These are phyloP conservation scores for Papilio helenus DNA, from an alignment of 1,140 invertebrate species.

Conservation along the genomic window DNA sequence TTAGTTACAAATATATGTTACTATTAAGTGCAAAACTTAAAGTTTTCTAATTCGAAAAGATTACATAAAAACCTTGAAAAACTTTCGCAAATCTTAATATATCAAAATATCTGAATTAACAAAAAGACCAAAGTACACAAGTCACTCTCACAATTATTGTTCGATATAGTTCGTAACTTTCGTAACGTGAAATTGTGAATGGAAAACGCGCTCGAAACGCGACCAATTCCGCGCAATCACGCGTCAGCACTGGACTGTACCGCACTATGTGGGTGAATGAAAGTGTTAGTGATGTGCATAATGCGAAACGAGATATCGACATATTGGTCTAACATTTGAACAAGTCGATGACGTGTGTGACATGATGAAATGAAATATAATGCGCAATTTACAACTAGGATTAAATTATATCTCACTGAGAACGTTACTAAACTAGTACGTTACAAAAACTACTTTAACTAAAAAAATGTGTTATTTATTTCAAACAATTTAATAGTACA, in stretches of 20 bases:
- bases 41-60: neutral
- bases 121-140: neutral
- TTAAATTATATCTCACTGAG: too few species aligned
- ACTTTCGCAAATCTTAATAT: neutral
- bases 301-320: constrained; percentile 31
- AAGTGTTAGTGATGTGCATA: constrained; percentile 42
- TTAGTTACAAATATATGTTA: neutral
- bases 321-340: neutral
- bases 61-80: neutral
- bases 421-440: too few species aligned
- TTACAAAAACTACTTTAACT: too few species aligned
- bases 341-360: too few species aligned
- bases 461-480: too few species aligned
- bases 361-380: too few species aligned
- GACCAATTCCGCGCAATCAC: constrained; percentile 28
- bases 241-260: constrained; percentile 37
- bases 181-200: constrained; percentile 19
- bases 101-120: neutral
- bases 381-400: too few species aligned
- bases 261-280: constrained; percentile 41
- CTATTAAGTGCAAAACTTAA: neutral
- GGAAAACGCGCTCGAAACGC: constrained; percentile 23
- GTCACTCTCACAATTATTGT: constrained; percentile 10
- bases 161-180: constrained; percentile 5
- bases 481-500: too few species aligned